phyloP scores from a whole-genome alignment of 2,888 invertebrate species.

The Orchesella flavescens region DNA sequence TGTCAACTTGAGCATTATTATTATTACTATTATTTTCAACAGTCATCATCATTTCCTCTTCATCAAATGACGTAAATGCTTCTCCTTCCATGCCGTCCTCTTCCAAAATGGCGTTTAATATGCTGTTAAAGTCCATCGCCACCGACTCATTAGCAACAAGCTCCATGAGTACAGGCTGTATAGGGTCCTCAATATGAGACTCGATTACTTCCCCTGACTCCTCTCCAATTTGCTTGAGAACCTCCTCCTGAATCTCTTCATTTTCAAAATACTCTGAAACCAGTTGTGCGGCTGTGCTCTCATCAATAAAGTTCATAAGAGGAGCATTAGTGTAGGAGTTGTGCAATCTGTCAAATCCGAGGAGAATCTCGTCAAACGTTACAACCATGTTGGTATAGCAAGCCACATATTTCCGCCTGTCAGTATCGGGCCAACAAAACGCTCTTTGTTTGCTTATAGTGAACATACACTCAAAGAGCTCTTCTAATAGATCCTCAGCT shows the following conservation, averaged over 20 bases:
- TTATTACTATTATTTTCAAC: too few relatives aligned
- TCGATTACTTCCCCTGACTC: not conserved
- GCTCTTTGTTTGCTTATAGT: slow-evolving; percentile 43
- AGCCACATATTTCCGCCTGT: slow-evolving; percentile 43
- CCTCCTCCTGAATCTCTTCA: slow-evolving; percentile 6
- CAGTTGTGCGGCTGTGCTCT: not conserved
- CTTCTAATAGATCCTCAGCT: slow-evolving; percentile 54
- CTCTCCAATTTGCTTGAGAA: not conserved
- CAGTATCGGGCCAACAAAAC: slow-evolving; percentile 54
- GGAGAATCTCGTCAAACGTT: slow-evolving; percentile 56
- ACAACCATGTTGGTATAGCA: slow-evolving; percentile 58
- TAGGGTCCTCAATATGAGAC: not conserved
- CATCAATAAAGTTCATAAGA: slow-evolving; percentile 26
- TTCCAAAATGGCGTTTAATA: not conserved
- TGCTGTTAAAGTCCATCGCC: not conserved
- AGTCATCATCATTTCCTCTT: slow-evolving; percentile 1
- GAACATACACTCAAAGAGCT: slow-evolving; percentile 42
- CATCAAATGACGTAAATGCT: not conserved
- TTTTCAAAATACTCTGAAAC: not conserved
- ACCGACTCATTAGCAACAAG: not conserved
- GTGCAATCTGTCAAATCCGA: slow-evolving; percentile 39
- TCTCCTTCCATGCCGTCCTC: slow-evolving; percentile 7
- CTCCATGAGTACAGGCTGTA: not conserved
- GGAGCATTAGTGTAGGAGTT: slow-evolving; percentile 21
- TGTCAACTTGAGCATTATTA: not conserved